Conservation (phyloP, 2,797 vertebrate species). For the Pelobates cultripes region DNA sequence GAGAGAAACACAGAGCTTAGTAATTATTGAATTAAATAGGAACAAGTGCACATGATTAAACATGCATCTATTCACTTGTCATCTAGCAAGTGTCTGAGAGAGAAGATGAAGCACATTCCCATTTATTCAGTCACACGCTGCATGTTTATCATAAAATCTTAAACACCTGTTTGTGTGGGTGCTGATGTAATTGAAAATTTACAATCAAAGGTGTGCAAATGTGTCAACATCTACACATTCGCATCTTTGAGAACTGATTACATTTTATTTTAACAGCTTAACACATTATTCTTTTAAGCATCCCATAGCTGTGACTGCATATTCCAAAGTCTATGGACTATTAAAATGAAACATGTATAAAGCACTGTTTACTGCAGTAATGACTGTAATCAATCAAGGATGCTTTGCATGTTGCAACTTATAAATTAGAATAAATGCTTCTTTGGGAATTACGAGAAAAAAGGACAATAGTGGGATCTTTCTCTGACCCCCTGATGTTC, state of each 20-base stretch:
- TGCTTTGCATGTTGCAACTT: slow-evolving; percentile 38
- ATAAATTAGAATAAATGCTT: slow-evolving; percentile 34
- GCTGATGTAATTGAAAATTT: slow-evolving; percentile 35
- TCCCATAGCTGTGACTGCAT: background rate
- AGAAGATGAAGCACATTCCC: no score
- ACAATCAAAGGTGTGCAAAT: slow-evolving; percentile 27
- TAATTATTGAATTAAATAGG: no score
- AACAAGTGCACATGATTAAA: no score
- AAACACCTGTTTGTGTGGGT: slow-evolving; percentile 15
- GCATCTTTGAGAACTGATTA: slow-evolving; percentile 16
- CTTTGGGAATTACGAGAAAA: slow-evolving; percentile 36
- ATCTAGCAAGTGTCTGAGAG: no score
- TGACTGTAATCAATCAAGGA: slow-evolving; percentile 48
- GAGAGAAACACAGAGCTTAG: no score
- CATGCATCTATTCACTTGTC: no score
- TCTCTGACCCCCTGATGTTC: slow-evolving; percentile 46
- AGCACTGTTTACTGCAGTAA: slow-evolving; percentile 42
- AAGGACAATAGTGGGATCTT: slow-evolving; percentile 35
- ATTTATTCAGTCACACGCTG: no score
- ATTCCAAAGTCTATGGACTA: slow-evolving; percentile 25
- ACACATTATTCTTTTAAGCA: no score
- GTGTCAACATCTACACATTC: background rate
- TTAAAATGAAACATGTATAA: slow-evolving; percentile 28
- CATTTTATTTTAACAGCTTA: background rate
- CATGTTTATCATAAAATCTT: no score